Base-by-base conservation (phyloP, 2,113 vertebrate species). In the Riparia riparia region DNA sequence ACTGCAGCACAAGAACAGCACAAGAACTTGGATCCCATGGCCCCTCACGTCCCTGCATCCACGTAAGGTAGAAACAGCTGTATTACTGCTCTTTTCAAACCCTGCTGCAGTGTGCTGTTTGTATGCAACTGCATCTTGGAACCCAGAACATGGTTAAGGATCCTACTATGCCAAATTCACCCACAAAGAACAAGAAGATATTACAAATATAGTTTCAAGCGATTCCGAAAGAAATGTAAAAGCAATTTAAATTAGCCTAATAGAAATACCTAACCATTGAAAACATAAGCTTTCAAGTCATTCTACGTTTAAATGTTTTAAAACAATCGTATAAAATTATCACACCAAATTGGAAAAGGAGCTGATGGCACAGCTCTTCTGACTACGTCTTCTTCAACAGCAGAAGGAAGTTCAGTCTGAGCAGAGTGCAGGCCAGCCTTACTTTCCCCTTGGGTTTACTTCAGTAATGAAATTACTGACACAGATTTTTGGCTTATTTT, bases 21-120 rank as follows among this genome's bases (percentile, higher is more conserved):
- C n/a, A n/a, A n/a, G 28, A 60, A 25, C 12, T 14, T 29, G 9
- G 11, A 17, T 7, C 14, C 13, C 16, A 2, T 9, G 0, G 9
- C 8, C 6, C 32, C 6, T 63, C 3, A 0, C 25, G 29, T 44
- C 37, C 63, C 56, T 44, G 11, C 32, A 72, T 3, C 49, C 49
- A 50, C 0, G 0, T 11, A 12, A 74, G 17, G 39, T 1, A 50
- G 13, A 12, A 86, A 8, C 14, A 68, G 20, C 68, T 64, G 20
- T 6, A 8, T 34, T 29, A 5, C 4, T 63, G 37, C 58, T 69
- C 31, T 45, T 78, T 31, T 54, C 58, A 69, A 69, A 61, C 9
- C 50, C 57, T 45, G 8, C 10, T 41, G 7, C 7, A 17, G 5
- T 2, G 2, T 2, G 1, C 26, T 50, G 4, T 10, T 85, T 63